A percentile compares a stretch with the other conserved stretches of the same genome.
phyloP scores from a whole-genome alignment of 2,888 invertebrate species.

The Lithophane leautieri region DNA sequence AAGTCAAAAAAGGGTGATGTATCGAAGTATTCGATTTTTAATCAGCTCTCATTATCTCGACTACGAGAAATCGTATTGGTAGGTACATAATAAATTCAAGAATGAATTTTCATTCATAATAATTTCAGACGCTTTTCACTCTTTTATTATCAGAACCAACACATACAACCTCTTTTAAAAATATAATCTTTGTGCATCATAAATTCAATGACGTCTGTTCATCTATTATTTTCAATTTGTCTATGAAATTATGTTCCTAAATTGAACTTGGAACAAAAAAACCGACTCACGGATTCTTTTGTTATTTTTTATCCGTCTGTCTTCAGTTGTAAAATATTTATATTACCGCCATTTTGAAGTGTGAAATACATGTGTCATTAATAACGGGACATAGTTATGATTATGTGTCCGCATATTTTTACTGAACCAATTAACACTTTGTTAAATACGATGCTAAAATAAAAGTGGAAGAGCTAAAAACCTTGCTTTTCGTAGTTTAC shows the following conservation, averaged over 20 bases:
- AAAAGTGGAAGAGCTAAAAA: background rate
- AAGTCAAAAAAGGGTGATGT: background rate
- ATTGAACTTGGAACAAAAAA: conserved; percentile 40
- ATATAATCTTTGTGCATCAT: background rate
- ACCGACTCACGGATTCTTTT: conserved; percentile 37
- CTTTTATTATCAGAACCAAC: background rate
- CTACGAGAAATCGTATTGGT: background rate
- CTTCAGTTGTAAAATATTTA: conserved; percentile 32
- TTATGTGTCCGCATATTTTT: conserved; percentile 5
- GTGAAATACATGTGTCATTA: background rate
- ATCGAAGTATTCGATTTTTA: conserved; percentile 3
- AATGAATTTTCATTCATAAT: conserved; percentile 34
- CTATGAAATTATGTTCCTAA: conserved; percentile 49
- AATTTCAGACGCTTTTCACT: background rate
- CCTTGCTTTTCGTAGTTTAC: background rate
- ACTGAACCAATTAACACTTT: background rate
- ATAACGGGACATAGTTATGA: background rate
- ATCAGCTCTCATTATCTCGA: conserved; percentile 2
- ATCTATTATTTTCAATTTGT: conserved; percentile 43
- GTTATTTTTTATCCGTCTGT: conserved; percentile 43
- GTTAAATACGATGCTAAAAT: background rate
- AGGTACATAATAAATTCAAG: background rate
- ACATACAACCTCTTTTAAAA: conserved; percentile 2
- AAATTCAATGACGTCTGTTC: conserved; percentile 16
- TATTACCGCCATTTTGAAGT: conserved; percentile 12